phyloP scores from a whole-genome alignment of 2,888 invertebrate genomes.

The Drosophila algonquin region DNA sequence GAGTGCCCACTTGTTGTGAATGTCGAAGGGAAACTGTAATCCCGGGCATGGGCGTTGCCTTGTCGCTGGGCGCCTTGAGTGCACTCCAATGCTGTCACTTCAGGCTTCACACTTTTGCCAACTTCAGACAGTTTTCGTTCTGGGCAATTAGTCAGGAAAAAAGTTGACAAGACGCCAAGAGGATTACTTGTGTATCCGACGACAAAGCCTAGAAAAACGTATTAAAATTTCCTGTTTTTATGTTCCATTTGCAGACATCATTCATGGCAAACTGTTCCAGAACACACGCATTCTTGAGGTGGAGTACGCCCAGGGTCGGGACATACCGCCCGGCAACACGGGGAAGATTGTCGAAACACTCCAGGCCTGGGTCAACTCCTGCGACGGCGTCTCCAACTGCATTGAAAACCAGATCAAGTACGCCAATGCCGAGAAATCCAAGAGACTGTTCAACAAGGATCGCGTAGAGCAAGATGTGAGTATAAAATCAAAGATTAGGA shows the following conservation, averaged over 20 bases:
- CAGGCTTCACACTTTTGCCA: conserved; percentile 26
- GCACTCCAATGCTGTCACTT: conserved; percentile 28
- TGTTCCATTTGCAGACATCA: conserved; percentile 88
- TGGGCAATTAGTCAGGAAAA: conserved; percentile 36
- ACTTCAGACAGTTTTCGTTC: conserved; percentile 29
- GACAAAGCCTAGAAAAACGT: neutral
- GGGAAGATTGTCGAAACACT: conserved; percentile 91
- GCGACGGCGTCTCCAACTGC: conserved; percentile 93
- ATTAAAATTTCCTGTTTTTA: conserved; percentile 4
- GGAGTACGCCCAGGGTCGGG: conserved; percentile 96
- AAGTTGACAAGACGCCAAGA: conserved; percentile 18
- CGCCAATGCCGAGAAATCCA: conserved; percentile 94
- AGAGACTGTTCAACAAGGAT: conserved; percentile 90
- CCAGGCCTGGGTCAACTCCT: conserved; percentile 94
- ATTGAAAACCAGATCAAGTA: conserved; percentile 95
- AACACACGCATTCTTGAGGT: conserved; percentile 96
- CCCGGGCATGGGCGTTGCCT: neutral
- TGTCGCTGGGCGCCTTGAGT: conserved; percentile 18
- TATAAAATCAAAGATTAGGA: neutral
- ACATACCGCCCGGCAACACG: conserved; percentile 93
- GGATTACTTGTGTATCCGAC: neutral
- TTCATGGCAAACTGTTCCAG: conserved; percentile 97
- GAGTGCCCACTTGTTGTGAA: too few relatives aligned
- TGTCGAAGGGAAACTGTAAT: neutral
- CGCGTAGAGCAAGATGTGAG: conserved; percentile 93